Evolutionary conservation across 1,140 invertebrate species (phyloP).

Genomic region (Drosophila aff.): DNA sequence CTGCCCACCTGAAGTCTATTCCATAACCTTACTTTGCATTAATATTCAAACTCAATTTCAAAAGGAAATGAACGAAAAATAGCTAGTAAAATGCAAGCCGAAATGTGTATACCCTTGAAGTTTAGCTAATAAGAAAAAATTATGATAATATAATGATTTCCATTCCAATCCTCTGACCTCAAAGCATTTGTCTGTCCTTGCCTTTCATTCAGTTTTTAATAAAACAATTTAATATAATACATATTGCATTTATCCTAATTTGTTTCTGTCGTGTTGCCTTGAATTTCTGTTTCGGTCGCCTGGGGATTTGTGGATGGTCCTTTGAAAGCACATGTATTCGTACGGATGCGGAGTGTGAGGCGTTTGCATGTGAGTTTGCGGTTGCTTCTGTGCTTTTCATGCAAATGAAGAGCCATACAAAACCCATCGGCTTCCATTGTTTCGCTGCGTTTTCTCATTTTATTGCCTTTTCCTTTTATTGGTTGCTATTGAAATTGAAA

Average conservation of each 20-base stretch:
- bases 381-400: conserved; percentile 22
- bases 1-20: background rate
- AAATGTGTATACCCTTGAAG: background rate
- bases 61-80: background rate
- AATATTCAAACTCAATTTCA: background rate
- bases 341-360: conserved; percentile 11
- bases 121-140: background rate
- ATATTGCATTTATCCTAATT: conserved; percentile 53
- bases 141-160: background rate
- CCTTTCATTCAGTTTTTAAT: conserved; percentile 10
- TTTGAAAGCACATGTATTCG: conserved; percentile 3
- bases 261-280: conserved; percentile 8
- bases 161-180: background rate
- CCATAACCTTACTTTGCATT: background rate
- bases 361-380: conserved; percentile 7
- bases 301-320: conserved; percentile 40
- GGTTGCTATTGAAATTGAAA: conserved; percentile 60
- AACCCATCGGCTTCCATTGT: conserved; percentile 51
- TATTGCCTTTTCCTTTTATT: conserved; percentile 40
- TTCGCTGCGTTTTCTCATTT: conserved; percentile 40
- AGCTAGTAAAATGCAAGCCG: background rate
- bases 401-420: conserved; percentile 55
- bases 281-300: conserved; percentile 11
- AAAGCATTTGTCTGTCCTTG: background rate
- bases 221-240: conserved; percentile 51